Evolutionary conservation across 2,113 vertebrate species (phyloP).

Genomic region (Mystacornis crossleyi): DNA sequence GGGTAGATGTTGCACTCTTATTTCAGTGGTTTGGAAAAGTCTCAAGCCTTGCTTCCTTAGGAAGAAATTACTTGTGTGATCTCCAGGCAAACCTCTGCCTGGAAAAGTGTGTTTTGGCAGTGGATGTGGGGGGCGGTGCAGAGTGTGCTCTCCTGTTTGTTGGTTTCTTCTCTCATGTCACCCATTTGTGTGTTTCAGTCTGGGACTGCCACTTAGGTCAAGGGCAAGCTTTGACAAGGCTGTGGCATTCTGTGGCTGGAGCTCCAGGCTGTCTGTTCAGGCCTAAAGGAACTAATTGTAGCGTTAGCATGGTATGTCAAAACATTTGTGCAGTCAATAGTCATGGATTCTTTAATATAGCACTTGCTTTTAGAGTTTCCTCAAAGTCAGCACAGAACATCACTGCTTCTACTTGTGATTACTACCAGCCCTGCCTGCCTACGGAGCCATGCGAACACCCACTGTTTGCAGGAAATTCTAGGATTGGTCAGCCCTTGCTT

Average conservation of each 20-base stretch:
- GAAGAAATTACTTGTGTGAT: not conserved
- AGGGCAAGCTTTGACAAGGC: not conserved
- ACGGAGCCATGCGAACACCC: rapidly evolving
- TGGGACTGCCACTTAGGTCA: not conserved
- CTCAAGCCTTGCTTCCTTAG: not conserved
- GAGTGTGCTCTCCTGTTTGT: rapidly evolving
- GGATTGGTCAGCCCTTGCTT: not conserved
- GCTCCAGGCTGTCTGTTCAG: not conserved
- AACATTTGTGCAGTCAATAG: not conserved
- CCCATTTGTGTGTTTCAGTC: not conserved
- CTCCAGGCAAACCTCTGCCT: not conserved
- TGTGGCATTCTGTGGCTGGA: not conserved
- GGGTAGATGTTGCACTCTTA: not conserved
- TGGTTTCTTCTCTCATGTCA: not conserved
- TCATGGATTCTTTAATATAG: not conserved
- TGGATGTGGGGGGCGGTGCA: rapidly evolving
- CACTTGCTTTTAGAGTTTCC: not conserved
- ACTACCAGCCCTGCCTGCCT: not conserved
- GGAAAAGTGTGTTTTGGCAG: not conserved
- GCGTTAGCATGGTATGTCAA: not conserved
- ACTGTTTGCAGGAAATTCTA: not conserved
- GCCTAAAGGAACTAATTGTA: not conserved
- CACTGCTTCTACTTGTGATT: not conserved
- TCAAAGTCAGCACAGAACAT: not conserved
- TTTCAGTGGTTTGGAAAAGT: not conserved